Conservation (phyloP, 2,113 vertebrate genomes). For the Girardinichthys multiradiatus region DNA sequence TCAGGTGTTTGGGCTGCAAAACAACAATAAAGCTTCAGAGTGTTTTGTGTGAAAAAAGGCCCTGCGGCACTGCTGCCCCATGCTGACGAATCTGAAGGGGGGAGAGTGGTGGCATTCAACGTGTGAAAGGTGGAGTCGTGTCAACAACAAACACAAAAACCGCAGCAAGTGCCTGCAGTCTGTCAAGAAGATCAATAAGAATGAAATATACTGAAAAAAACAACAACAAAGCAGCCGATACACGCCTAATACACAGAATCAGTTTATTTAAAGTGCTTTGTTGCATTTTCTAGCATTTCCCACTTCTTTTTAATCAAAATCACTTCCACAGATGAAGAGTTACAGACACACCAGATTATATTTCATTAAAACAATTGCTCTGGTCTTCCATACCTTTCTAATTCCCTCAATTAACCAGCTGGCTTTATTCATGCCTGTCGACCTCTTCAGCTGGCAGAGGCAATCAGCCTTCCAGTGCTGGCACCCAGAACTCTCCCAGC, state of each 20-base stretch:
- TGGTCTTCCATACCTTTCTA: conserved; percentile 47
- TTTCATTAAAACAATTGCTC: conserved; percentile 17
- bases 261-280: conserved; percentile 10
- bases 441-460: conserved; percentile 26
- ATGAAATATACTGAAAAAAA: conserved; percentile 16
- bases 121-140: background rate
- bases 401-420: conserved; percentile 46
- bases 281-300: conserved; percentile 25
- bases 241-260: background rate
- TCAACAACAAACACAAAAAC: conserved; percentile 22
- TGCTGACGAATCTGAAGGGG: background rate
- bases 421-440: conserved; percentile 51
- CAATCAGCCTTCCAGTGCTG: conserved; percentile 42
- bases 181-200: conserved; percentile 10
- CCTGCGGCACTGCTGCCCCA: background rate
- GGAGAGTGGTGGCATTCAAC: conserved; percentile 12
- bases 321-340: conserved; percentile 34
- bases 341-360: conserved; percentile 11
- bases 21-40: conserved; percentile 25
- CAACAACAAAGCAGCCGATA: background rate
- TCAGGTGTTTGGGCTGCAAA: conserved; percentile 21
- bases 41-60: background rate
- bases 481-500: conserved; percentile 7
- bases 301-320: conserved; percentile 15
- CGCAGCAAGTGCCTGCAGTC: conserved; percentile 14